Evolutionary conservation across 2,888 invertebrate genomes (phyloP).

Genomic region (Tribolium freemani): DNA sequence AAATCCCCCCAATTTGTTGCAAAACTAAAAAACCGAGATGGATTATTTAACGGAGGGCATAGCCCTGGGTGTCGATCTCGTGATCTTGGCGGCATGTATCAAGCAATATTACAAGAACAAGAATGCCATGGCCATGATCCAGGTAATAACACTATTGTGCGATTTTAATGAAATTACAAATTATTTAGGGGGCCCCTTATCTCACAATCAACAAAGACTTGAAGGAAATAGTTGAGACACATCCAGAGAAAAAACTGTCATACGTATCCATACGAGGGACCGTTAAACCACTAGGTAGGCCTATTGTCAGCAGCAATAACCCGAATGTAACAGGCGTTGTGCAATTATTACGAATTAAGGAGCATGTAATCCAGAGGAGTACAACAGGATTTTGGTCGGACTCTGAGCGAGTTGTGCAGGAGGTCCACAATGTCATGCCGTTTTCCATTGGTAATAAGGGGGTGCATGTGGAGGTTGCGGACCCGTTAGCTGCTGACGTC

Average conservation of each 20-base stretch:
- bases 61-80: slow-evolving; percentile 80
- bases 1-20: not conserved
- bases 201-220: slow-evolving; percentile 77
- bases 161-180: not conserved
- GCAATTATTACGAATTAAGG: slow-evolving; percentile 84
- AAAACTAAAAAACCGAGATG: slow-evolving; percentile 68
- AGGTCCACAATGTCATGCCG: slow-evolving; percentile 84
- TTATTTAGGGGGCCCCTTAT: slow-evolving; percentile 76
- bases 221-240: slow-evolving; percentile 74
- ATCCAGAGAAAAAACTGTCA: slow-evolving; percentile 76
- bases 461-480: slow-evolving; percentile 79
- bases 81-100: slow-evolving; percentile 81
- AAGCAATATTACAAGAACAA: slow-evolving; percentile 83
- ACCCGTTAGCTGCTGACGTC: slow-evolving; percentile 81
- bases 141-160: slow-evolving; percentile 70
- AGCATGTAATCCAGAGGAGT: slow-evolving; percentile 86
- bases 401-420: slow-evolving; percentile 83
- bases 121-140: slow-evolving; percentile 78
- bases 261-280: slow-evolving; percentile 84
- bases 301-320: slow-evolving; percentile 82
- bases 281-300: slow-evolving; percentile 82
- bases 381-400: slow-evolving; percentile 91
- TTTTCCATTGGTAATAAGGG: slow-evolving; percentile 79
- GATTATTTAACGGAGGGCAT: slow-evolving; percentile 84
- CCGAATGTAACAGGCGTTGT: slow-evolving; percentile 82